These are phyloP conservation scores for Clamator glandarius DNA, from an alignment of 2,797 vertebrate species.

Conservation along the genomic window DNA sequence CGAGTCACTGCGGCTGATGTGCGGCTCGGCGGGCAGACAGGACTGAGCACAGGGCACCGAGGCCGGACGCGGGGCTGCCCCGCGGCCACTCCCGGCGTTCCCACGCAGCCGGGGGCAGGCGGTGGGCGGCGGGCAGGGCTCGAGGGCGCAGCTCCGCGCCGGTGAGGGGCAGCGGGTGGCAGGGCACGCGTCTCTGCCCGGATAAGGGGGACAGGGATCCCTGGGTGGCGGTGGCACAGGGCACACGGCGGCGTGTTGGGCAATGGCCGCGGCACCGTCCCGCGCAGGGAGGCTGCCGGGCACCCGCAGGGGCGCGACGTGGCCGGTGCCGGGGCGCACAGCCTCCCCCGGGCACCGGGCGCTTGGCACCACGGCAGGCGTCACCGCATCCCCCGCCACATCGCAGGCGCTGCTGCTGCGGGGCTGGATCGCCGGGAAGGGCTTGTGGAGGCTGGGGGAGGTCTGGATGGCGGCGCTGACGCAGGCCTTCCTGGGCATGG, in stretches of 20 bases:
- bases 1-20: background rate
- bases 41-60: background rate
- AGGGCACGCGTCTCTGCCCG: background rate
- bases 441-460: constrained; percentile 84
- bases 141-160: background rate
- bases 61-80: background rate
- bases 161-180: background rate
- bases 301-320: background rate
- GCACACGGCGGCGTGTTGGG: background rate
- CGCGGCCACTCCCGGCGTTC: background rate
- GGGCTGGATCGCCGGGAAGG: constrained; percentile 68
- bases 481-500: constrained; percentile 77
- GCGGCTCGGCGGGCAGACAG: rapidly evolving
- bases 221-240: background rate
- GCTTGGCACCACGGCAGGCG: background rate
- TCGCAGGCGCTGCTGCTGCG: constrained; percentile 79
- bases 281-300: constrained; percentile 16
- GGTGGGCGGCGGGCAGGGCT: background rate
- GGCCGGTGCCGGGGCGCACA: background rate
- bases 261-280: constrained; percentile 31
- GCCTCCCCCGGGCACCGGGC: background rate
- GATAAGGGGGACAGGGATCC: constrained; percentile 8
- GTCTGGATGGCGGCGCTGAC: constrained; percentile 89
- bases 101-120: background rate
- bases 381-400: constrained; percentile 59